These are phyloP conservation scores for Labia minor DNA, from an alignment of 2,888 invertebrate genomes.

Conservation along the genomic window DNA sequence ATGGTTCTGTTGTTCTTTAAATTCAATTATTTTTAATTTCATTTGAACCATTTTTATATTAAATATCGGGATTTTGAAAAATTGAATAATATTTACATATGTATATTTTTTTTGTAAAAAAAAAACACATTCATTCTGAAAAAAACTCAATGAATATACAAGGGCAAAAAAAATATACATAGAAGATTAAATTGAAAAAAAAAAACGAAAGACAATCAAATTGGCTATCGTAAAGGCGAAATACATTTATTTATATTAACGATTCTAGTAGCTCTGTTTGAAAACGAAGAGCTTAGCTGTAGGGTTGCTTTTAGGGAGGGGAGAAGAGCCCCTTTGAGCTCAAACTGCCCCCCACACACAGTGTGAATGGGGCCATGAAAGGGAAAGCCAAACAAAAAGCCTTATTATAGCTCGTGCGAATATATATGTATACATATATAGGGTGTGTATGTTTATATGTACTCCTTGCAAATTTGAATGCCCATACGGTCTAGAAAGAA, in stretches of 20 bases:
- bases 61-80: too few relatives aligned
- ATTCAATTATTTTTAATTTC: too few relatives aligned
- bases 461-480: background rate
- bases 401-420: slow-evolving; percentile 6
- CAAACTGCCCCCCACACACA: background rate
- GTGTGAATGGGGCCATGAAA: background rate
- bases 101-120: too few relatives aligned
- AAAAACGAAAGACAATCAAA: slow-evolving; percentile 3
- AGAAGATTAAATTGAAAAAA: background rate
- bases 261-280: background rate
- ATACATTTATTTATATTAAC: background rate
- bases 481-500: background rate
- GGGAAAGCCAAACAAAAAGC: background rate
- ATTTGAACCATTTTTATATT: too few relatives aligned
- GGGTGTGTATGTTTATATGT: background rate
- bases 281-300: background rate
- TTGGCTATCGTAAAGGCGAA: background rate
- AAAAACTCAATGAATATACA: background rate
- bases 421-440: background rate
- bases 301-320: background rate
- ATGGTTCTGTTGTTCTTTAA: too few relatives aligned
- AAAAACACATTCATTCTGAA: too few relatives aligned
- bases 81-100: too few relatives aligned
- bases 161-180: background rate
- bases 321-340: background rate